Conservation (phyloP, 1,140 invertebrate species). For the Bradysia coprophila region DNA sequence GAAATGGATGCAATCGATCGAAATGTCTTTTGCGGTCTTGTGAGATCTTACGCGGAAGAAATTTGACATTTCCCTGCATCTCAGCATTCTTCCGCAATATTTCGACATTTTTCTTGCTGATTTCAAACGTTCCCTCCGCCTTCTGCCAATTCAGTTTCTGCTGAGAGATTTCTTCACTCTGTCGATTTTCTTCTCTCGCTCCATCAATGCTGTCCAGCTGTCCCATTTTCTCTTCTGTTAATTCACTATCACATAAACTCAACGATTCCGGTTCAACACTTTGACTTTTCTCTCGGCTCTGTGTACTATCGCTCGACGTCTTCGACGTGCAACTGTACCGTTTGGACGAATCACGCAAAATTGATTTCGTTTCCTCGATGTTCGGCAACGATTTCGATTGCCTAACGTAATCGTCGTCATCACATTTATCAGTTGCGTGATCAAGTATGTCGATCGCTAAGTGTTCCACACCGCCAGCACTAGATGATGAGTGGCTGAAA, state of each 20-base stretch:
- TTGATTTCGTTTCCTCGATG: constrained; percentile 1
- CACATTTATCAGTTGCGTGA: constrained; percentile 15
- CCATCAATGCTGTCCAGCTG: too few relatives aligned
- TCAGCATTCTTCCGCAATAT: constrained; percentile 16
- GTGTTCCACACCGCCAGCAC: constrained; percentile 28
- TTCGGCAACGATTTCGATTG: neutral
- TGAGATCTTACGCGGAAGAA: neutral
- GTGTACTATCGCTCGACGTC: constrained; percentile 20
- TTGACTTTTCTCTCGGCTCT: constrained; percentile 9
- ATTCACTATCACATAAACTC: constrained; percentile 4
- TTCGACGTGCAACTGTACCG: constrained; percentile 21
- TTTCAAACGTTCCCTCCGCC: constrained; percentile 13
- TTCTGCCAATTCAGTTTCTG: constrained; percentile 10
- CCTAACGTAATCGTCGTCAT: neutral
- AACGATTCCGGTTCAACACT: neutral
- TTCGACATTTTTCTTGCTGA: constrained; percentile 19
- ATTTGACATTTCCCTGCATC: neutral
- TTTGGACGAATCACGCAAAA: too few relatives aligned
- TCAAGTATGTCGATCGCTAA: constrained; percentile 36
- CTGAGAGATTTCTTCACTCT: constrained; percentile 18
- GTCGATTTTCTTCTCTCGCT: constrained; percentile 22
- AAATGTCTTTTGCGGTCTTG: constrained; percentile 12
- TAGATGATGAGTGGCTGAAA: constrained; percentile 26
- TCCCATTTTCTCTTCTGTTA: constrained; percentile 8
- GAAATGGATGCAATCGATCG: constrained; percentile 48